A percentile compares a stretch with the other conserved stretches of the same genome.
These are phyloP conservation scores for Platysteira castanea DNA, from an alignment of 2,113 vertebrate species.

Conservation along the genomic window DNA sequence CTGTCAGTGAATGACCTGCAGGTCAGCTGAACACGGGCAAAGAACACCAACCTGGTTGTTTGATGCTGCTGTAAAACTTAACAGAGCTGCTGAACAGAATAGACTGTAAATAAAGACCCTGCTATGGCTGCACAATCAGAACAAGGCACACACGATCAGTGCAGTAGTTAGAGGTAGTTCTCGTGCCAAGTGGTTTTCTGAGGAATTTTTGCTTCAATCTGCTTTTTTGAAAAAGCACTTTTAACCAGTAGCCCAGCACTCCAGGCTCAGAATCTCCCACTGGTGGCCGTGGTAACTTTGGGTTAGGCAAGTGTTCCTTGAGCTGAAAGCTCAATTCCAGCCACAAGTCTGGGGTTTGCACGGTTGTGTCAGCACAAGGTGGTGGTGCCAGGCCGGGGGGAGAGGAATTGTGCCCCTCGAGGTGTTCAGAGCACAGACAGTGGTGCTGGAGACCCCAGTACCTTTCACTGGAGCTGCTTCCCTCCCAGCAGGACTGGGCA, in stretches of 20 bases:
- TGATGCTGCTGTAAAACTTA: neutral
- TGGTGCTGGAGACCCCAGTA: conserved; percentile 36
- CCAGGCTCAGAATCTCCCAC: neutral
- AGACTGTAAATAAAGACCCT: neutral
- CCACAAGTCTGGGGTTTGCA: neutral
- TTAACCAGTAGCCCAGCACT: neutral
- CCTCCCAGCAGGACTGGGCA: conserved; percentile 71
- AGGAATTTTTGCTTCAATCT: neutral
- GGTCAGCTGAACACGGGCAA: neutral
- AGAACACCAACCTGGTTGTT: neutral
- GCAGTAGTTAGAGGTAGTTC: neutral
- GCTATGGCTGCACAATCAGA: neutral
- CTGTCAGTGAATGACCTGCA: neutral
- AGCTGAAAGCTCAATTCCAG: neutral
- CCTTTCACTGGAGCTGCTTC: conserved; percentile 77
- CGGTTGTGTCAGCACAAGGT: neutral
- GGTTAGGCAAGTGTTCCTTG: neutral
- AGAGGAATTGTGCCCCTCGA: neutral
- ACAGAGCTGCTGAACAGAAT: neutral
- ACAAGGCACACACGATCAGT: neutral
- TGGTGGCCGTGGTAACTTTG: neutral
- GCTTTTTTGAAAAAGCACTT: neutral
- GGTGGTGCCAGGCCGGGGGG: neutral
- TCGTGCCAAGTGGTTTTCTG: neutral
- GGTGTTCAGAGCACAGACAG: neutral